phyloP scores from a whole-genome alignment of 2,797 vertebrate genomes.

The Semaprochilodus insignis region DNA sequence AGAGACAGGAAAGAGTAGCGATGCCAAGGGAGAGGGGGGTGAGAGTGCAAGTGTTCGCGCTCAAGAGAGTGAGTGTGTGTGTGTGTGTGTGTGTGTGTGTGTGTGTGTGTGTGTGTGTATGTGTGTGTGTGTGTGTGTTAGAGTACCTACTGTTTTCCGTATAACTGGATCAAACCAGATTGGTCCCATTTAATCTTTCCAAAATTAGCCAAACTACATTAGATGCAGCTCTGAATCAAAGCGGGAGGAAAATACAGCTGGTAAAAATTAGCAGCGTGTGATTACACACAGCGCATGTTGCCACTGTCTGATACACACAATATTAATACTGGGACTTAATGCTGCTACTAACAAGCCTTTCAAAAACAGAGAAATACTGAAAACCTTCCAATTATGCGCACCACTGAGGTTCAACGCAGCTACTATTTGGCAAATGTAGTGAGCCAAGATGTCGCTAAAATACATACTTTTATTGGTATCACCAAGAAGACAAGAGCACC shows the following conservation, averaged over 20 bases:
- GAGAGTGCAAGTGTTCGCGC: conserved; percentile 24
- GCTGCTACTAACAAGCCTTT: background rate
- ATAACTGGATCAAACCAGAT: conserved; percentile 66
- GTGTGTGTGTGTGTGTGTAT: conserved; percentile 38
- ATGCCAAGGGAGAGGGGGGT: conserved; percentile 51
- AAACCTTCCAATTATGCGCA: background rate
- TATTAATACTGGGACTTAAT: conserved; percentile 12
- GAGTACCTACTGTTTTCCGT: conserved; percentile 59
- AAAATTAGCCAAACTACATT: conserved; percentile 62
- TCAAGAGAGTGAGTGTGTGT: background rate
- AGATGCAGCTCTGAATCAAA: conserved; percentile 38
- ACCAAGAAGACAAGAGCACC: background rate
- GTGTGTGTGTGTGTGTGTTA: conserved; percentile 24
- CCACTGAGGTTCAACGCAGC: background rate
- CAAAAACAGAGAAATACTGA: background rate
- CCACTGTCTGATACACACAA: background rate
- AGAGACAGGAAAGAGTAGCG: conserved; percentile 63
- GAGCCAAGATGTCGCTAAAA: background rate
- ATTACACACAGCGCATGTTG: conserved; percentile 14
- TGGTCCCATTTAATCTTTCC: conserved; percentile 62
- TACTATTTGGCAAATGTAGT: background rate
- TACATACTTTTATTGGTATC: background rate
- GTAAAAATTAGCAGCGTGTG: conserved; percentile 30
- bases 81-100: conserved; percentile 13
- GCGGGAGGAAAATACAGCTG: conserved; percentile 26